Evolutionary conservation across 2,888 invertebrate species (phyloP).

Genomic region (Hermodice carunculata): DNA sequence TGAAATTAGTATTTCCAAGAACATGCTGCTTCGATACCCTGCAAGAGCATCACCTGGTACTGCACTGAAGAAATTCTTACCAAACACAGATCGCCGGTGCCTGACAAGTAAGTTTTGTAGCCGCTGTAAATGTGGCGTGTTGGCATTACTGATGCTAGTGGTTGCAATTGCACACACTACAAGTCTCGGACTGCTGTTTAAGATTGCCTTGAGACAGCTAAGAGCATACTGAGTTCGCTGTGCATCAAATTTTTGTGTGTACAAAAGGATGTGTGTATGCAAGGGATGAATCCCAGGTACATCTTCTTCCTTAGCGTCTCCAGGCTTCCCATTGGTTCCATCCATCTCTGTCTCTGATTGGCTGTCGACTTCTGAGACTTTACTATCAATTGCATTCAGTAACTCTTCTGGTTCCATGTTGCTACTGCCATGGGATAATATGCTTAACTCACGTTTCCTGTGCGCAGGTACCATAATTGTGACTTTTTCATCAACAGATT

Average conservation of each 20-base stretch:
- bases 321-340: background rate
- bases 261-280: constrained; percentile 85
- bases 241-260: constrained; percentile 84
- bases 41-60: constrained; percentile 76
- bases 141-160: constrained; percentile 76
- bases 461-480: background rate
- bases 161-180: constrained; percentile 83
- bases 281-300: constrained; percentile 76
- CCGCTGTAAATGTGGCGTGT: constrained; percentile 63
- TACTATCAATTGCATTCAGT: constrained; percentile 50
- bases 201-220: constrained; percentile 80
- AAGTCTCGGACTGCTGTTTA: constrained; percentile 79
- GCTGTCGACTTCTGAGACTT: constrained; percentile 46
- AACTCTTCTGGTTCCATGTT: constrained; percentile 49
- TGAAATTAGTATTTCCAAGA: constrained; percentile 81
- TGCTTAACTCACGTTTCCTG: no score
- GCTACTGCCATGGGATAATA: constrained; percentile 39
- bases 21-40: constrained; percentile 83
- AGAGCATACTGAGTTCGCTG: constrained; percentile 81
- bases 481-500: constrained; percentile 6
- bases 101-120: constrained; percentile 78
- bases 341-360: background rate
- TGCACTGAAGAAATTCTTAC: constrained; percentile 72
- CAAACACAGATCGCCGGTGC: constrained; percentile 85
- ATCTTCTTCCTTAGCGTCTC: background rate